Percentiles rank a stretch among this genome's conserved stretches.
These are phyloP conservation scores for Plusia festucae DNA, from an alignment of 2,888 invertebrate species.

Conservation along the genomic window DNA sequence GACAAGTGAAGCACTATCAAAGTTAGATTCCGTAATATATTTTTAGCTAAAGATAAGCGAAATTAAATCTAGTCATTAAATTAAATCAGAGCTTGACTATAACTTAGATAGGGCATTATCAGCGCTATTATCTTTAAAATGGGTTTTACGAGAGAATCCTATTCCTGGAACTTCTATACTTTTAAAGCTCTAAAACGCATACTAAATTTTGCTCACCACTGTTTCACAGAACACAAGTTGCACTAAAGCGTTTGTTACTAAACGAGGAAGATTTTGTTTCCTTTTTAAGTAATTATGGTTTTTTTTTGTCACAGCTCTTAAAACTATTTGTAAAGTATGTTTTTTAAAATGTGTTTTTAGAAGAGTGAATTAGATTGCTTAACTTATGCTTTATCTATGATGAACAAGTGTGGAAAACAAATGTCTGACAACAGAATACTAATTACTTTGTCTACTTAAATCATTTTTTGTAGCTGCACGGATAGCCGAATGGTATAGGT, in stretches of 20 bases:
- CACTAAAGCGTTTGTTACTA: conserved; percentile 68
- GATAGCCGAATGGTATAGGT: no score
- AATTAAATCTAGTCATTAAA: conserved; percentile 36
- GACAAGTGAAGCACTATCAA: conserved; percentile 4
- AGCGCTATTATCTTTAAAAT: conserved; percentile 45
- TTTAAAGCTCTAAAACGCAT: conserved; percentile 60
- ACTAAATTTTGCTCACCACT: conserved; percentile 63
- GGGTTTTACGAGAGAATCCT: conserved; percentile 42
- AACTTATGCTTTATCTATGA: no score
- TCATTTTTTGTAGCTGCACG: no score
- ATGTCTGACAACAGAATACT: no score
- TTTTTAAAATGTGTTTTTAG: no score
- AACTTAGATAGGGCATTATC: conserved; percentile 40
- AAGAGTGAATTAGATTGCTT: no score
- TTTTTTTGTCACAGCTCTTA: no score
- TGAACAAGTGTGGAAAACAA: no score
- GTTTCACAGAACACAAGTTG: conserved; percentile 44
- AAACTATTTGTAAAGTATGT: no score
- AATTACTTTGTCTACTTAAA: no score
- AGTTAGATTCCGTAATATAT: conserved; percentile 10
- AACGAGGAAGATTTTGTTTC: conserved; percentile 57
- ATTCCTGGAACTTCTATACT: conserved; percentile 35
- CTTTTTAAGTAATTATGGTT: conserved; percentile 39
- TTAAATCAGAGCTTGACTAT: conserved; percentile 33
- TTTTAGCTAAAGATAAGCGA: conserved; percentile 28